Conservation (phyloP, 2,113 vertebrate genomes). For the Python bivittatus region DNA sequence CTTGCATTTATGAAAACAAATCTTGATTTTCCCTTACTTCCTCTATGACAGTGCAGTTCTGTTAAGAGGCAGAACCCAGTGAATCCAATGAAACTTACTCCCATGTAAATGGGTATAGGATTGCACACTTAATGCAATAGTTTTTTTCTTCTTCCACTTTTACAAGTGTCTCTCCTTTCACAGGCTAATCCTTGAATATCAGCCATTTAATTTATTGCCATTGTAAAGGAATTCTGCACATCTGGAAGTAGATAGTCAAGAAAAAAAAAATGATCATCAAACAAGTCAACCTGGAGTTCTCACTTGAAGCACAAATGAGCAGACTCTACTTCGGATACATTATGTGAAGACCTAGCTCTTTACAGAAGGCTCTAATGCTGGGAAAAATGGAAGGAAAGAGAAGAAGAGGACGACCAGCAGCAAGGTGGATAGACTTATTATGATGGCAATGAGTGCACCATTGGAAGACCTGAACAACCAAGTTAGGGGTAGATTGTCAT, state of each 20-base stretch:
- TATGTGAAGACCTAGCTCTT: too few relatives aligned
- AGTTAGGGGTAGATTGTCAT: too few relatives aligned
- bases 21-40: conserved; percentile 30
- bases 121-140: background rate
- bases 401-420: too few relatives aligned
- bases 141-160: background rate
- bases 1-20: conserved; percentile 68
- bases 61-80: background rate
- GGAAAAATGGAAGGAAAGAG: too few relatives aligned
- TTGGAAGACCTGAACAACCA: too few relatives aligned
- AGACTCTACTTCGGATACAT: too few relatives aligned
- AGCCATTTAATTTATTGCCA: background rate
- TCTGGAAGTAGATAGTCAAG: background rate
- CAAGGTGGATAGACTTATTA: too few relatives aligned
- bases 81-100: background rate
- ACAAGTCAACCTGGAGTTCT: too few relatives aligned
- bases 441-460: too few relatives aligned
- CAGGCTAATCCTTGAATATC: background rate
- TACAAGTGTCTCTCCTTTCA: background rate
- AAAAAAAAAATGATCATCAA: too few relatives aligned
- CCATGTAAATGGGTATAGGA: background rate
- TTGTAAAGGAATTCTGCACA: background rate
- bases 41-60: background rate
- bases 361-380: too few relatives aligned
- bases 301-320: too few relatives aligned